A percentile compares a stretch with the other conserved stretches of the same genome.
Evolutionary conservation across 2,113 vertebrate genomes (phyloP).

Genomic region (Percopsis transmontana): DNA sequence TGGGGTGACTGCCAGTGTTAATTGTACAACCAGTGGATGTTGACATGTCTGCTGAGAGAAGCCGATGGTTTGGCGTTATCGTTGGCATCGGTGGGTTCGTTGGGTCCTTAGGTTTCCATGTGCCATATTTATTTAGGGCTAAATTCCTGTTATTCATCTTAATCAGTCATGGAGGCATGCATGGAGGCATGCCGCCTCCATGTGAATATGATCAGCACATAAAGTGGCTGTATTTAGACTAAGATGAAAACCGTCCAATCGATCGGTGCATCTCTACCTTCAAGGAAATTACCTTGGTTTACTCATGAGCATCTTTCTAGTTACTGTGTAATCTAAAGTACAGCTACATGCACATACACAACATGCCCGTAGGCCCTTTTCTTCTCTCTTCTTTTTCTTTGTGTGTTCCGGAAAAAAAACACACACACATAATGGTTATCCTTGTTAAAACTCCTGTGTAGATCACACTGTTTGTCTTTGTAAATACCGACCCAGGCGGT

Average conservation of each 20-base stretch:
- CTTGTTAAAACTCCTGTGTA: slow-evolving; percentile 13
- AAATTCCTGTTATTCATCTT: no score
- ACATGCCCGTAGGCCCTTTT: slow-evolving; percentile 2
- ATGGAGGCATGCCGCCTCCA: not conserved
- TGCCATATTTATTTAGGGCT: no score
- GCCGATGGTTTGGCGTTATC: no score
- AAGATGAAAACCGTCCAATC: no score
- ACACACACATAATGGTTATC: not conserved
- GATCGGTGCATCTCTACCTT: no score
- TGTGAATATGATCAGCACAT: not conserved
- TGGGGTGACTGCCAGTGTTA: slow-evolving; percentile 9
- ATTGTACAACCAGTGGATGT: slow-evolving; percentile 29
- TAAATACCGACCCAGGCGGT: slow-evolving; percentile 21
- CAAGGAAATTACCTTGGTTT: slow-evolving; percentile 11
- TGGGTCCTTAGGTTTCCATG: no score
- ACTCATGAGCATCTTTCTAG: not conserved
- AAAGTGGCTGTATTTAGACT: not conserved
- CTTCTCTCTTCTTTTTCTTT: not conserved
- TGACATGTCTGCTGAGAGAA: slow-evolving; percentile 10
- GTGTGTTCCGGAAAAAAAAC: slow-evolving; percentile 3
- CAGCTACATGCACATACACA: not conserved
- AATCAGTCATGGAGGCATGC: no score
- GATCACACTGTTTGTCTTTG: not conserved
- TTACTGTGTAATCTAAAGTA: slow-evolving; percentile 4
- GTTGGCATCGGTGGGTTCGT: no score